phyloP scores from a whole-genome alignment of 2,113 vertebrate genomes.

The Pao palembangensis region DNA sequence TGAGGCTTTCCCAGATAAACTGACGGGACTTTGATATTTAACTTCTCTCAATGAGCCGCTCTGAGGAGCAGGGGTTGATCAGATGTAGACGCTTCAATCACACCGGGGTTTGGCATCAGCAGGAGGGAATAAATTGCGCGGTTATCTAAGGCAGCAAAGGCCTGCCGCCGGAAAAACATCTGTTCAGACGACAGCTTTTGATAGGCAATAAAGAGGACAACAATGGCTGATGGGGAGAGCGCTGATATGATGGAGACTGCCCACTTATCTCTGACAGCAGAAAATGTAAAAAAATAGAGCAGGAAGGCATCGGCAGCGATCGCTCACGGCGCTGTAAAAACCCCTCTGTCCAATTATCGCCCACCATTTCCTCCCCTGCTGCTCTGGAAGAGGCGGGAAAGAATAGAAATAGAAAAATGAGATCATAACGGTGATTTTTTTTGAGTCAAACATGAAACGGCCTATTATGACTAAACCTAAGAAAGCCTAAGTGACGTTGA shows the following conservation, averaged over 20 bases:
- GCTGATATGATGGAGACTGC: constrained; percentile 46
- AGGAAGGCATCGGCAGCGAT: constrained; percentile 29
- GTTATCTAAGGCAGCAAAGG: constrained; percentile 16
- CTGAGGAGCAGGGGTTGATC: too few species aligned
- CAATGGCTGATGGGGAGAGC: constrained; percentile 38
- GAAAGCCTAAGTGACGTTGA: not conserved
- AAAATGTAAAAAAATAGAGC: not conserved
- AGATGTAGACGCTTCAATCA: too few species aligned
- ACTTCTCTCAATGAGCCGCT: too few species aligned
- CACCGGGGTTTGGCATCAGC: not conserved
- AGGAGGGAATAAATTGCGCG: constrained; percentile 3
- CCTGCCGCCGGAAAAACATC: not conserved
- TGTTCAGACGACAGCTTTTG: constrained; percentile 28
- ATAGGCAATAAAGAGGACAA: constrained; percentile 25
- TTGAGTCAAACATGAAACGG: constrained; percentile 33
- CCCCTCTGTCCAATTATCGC: constrained; percentile 53
- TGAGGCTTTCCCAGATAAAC: too few species aligned
- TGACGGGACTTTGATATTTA: too few species aligned
- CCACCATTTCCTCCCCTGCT: constrained; percentile 23
- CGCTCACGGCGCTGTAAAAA: constrained; percentile 41
- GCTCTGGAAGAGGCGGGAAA: constrained; percentile 6
- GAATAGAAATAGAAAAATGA: constrained; percentile 39
- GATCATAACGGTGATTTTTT: constrained; percentile 25
- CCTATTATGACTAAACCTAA: constrained; percentile 9
- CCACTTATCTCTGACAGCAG: constrained; percentile 52